These are phyloP conservation scores for Petrocephalus microphthalmus DNA, from an alignment of 2,113 vertebrate genomes.

Conservation along the genomic window DNA sequence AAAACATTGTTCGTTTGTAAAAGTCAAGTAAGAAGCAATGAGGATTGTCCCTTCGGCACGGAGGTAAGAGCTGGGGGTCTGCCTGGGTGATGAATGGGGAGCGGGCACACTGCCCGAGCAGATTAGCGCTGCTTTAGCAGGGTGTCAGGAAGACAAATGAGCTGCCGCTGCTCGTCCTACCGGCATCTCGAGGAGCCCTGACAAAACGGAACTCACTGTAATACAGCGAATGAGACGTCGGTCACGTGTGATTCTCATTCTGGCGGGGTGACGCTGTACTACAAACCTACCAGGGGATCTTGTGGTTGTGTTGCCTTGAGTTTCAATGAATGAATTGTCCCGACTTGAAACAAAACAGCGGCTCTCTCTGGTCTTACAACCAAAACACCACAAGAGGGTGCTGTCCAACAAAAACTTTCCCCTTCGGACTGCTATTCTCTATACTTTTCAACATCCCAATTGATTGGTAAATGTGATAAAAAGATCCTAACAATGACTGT, in stretches of 20 bases:
- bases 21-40: background rate
- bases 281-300: background rate
- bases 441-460: background rate
- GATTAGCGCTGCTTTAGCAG: conserved; percentile 52
- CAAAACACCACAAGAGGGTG: conserved; percentile 1
- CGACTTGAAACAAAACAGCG: background rate
- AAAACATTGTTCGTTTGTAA: background rate
- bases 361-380: background rate
- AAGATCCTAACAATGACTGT: background rate
- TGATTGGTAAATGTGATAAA: background rate
- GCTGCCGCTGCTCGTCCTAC: conserved; percentile 33
- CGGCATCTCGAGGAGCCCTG: conserved; percentile 37
- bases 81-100: conserved; percentile 19
- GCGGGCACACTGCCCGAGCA: conserved; percentile 38
- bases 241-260: background rate
- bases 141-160: conserved; percentile 60
- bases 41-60: background rate
- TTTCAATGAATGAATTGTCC: background rate
- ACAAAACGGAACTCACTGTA: conserved; percentile 37
- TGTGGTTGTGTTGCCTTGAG: background rate
- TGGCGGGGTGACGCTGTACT: background rate
- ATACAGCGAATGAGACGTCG: background rate
- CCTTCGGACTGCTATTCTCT: background rate
- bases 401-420: background rate
- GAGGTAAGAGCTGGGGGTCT: background rate